Percentiles rank a stretch among this genome's conserved stretches.
phyloP scores from a whole-genome alignment of 2,888 invertebrate genomes.

The Meandrusa payeni region DNA sequence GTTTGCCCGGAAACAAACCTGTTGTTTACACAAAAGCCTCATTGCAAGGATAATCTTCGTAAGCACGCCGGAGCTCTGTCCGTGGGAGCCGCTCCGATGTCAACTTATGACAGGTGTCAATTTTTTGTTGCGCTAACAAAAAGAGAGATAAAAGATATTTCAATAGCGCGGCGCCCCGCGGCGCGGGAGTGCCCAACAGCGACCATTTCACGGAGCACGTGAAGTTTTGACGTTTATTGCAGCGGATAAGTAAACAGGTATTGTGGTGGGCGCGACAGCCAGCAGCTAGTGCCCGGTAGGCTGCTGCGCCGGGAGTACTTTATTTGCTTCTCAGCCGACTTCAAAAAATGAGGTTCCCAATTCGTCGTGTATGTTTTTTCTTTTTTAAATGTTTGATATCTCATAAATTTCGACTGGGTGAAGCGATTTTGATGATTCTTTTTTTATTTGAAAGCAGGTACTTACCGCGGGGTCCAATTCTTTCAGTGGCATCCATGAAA shows the following conservation, averaged over 20 bases:
- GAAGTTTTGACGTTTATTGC: slow-evolving; percentile 39
- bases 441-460: too few relatives aligned
- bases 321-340: too few relatives aligned
- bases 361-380: too few relatives aligned
- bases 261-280: slow-evolving; percentile 29
- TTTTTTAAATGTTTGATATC: too few relatives aligned
- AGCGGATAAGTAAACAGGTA: slow-evolving; percentile 39
- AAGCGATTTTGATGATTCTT: too few relatives aligned
- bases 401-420: too few relatives aligned
- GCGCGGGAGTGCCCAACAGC: slow-evolving; percentile 29
- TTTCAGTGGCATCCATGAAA: too few relatives aligned
- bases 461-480: too few relatives aligned
- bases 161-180: slow-evolving; percentile 31
- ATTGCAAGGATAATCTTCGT: slow-evolving; percentile 30
- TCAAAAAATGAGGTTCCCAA: too few relatives aligned
- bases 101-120: slow-evolving; percentile 40
- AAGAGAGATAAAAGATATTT: slow-evolving; percentile 32
- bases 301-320: background rate
- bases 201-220: slow-evolving; percentile 29
- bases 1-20: slow-evolving; percentile 20
- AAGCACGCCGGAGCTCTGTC: slow-evolving; percentile 31
- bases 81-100: slow-evolving; percentile 34
- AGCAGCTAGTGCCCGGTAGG: slow-evolving; percentile 21
- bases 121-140: slow-evolving; percentile 37
- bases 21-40: slow-evolving; percentile 31